phyloP scores from a whole-genome alignment of 2,113 vertebrate genomes.

The Campylomormyrus numenius region DNA sequence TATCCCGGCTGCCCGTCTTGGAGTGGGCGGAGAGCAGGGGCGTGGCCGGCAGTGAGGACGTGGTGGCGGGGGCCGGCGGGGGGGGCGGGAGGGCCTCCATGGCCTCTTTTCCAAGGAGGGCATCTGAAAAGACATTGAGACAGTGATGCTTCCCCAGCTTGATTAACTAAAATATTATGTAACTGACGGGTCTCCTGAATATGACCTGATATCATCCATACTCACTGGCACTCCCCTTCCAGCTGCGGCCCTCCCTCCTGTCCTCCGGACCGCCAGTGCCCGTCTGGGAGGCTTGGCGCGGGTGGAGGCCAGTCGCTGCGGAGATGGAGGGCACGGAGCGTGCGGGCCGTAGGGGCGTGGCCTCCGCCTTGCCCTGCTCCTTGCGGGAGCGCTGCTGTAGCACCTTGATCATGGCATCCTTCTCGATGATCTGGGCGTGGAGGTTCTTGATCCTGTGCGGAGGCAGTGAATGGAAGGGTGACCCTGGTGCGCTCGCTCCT shows the following conservation, averaged over 20 bases:
- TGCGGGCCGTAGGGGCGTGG: constrained; percentile 60
- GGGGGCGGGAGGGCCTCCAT: constrained; percentile 37
- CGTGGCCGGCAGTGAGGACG: constrained; percentile 23
- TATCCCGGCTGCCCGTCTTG: constrained; percentile 73
- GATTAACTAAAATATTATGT: not conserved
- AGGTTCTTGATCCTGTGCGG: constrained; percentile 72
- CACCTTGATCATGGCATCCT: constrained; percentile 83
- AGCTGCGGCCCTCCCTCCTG: constrained; percentile 65
- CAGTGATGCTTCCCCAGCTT: not conserved
- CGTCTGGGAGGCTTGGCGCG: constrained; percentile 68
- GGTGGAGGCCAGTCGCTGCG: constrained; percentile 50
- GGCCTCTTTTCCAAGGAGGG: constrained; percentile 61
- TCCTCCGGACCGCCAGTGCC: constrained; percentile 62
- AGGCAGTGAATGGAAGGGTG: not conserved
- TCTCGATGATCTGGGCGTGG: constrained; percentile 81
- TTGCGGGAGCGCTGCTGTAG: constrained; percentile 75
- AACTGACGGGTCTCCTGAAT: not conserved
- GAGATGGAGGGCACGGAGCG: constrained; percentile 68
- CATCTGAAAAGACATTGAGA: constrained; percentile 40
- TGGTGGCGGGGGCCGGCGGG: constrained; percentile 30
- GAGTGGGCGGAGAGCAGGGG: constrained; percentile 46
- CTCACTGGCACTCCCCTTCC: constrained; percentile 71
- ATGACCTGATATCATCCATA: not conserved
- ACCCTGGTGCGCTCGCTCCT: not conserved
- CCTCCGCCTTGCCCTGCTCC: constrained; percentile 58